These are phyloP conservation scores for Tolypeutes matacus DNA, from an alignment of 2,797 vertebrate genomes.

Conservation along the genomic window DNA sequence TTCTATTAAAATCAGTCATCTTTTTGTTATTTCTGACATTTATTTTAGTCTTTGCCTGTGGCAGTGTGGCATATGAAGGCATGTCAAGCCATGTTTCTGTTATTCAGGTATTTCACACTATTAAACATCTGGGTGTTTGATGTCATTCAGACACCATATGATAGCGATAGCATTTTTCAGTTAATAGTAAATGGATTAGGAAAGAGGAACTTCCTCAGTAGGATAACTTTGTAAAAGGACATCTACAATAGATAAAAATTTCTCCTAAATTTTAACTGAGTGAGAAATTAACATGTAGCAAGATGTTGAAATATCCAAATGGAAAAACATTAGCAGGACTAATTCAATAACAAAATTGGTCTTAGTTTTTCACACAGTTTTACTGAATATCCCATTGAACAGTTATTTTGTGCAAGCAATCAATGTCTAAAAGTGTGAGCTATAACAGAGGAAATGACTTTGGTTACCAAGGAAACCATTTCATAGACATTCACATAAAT, in stretches of 20 bases:
- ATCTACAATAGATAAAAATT: conserved; percentile 12
- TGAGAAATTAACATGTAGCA: not conserved
- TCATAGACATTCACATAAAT: conserved; percentile 78
- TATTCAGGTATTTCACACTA: conserved; percentile 29
- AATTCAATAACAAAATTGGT: not conserved
- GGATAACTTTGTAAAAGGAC: not conserved
- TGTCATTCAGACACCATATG: not conserved
- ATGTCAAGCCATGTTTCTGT: not conserved
- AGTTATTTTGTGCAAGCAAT: conserved; percentile 52
- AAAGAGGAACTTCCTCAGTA: not conserved
- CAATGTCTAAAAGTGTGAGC: conserved; percentile 16
- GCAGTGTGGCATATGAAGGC: not conserved
- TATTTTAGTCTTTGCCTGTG: not conserved
- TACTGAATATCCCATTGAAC: not conserved
- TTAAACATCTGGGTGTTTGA: not conserved
- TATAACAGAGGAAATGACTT: not conserved
- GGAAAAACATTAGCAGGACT: not conserved
- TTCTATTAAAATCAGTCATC: conserved; percentile 15
- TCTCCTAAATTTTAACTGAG: conserved; percentile 7
- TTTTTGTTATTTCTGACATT: conserved; percentile 14
- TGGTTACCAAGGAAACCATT: conserved; percentile 77
- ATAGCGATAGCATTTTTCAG: not conserved
- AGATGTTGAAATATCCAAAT: conserved; percentile 44
- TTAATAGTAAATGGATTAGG: not conserved
- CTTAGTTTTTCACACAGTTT: not conserved